phyloP scores from a whole-genome alignment of 2,113 vertebrate genomes.

The Cyanoderma ruficeps region DNA sequence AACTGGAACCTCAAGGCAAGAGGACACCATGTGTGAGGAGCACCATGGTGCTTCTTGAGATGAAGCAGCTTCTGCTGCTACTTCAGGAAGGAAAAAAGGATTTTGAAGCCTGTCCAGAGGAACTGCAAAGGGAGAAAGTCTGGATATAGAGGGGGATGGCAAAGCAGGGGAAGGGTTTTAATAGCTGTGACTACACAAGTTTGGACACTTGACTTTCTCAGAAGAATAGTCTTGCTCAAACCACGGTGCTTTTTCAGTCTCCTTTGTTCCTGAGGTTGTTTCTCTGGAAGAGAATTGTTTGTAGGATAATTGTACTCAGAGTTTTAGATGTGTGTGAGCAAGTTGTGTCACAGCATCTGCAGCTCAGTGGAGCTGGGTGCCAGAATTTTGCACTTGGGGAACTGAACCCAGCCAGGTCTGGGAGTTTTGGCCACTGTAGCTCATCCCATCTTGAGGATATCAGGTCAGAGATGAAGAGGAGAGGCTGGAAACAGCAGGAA shows the following conservation, averaged over 20 bases:
- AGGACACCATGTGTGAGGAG: not conserved
- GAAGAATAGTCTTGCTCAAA: not conserved
- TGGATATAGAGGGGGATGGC: not conserved
- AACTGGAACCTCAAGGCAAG: not conserved
- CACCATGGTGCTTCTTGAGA: not conserved
- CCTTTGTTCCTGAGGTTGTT: not conserved
- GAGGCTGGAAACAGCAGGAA: not conserved
- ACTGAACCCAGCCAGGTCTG: rapidly evolving
- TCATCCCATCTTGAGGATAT: not conserved
- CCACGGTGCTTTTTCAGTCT: not conserved
- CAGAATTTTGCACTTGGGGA: rapidly evolving
- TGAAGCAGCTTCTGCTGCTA: not conserved
- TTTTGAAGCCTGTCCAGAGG: not conserved
- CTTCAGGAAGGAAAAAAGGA: not conserved
- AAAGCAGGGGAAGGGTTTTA: not conserved
- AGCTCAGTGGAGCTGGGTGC: not conserved
- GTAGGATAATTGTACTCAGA: not conserved
- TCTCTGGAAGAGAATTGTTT: not conserved
- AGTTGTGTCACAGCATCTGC: not conserved
- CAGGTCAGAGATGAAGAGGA: not conserved
- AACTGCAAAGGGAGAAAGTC: not conserved
- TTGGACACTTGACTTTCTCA: not conserved
- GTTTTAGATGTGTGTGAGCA: rapidly evolving
- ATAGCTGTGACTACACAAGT: not conserved
- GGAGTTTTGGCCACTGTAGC: not conserved